These are phyloP conservation scores for Colletes latitarsis DNA, from an alignment of 1,140 invertebrate species.

Conservation along the genomic window DNA sequence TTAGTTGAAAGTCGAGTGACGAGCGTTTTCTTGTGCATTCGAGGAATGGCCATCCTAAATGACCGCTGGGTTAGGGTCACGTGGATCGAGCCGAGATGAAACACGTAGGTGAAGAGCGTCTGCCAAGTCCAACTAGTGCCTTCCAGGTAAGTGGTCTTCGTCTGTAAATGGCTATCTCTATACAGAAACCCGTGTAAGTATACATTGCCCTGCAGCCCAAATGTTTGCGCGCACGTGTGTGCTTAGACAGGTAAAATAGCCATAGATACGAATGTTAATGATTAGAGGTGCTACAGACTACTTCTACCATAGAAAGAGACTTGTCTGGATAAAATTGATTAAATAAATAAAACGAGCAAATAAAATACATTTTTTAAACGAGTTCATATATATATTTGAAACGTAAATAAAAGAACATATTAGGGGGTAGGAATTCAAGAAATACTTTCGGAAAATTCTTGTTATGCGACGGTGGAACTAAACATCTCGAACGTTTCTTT, in stretches of 20 bases:
- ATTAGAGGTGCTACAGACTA: slow-evolving; percentile 13
- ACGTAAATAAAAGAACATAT: no score
- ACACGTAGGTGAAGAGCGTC: slow-evolving; percentile 41
- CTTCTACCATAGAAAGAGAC: background rate
- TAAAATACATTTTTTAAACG: no score
- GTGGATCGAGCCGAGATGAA: slow-evolving; percentile 45
- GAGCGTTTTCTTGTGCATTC: background rate
- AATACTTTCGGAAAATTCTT: no score
- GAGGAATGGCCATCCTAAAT: slow-evolving; percentile 53
- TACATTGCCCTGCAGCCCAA: slow-evolving; percentile 7
- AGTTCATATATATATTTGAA: no score
- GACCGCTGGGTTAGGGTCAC: slow-evolving; percentile 49
- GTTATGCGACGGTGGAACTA: no score
- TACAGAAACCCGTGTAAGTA: slow-evolving; percentile 19
- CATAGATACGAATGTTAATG: slow-evolving; percentile 26
- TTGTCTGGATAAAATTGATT: no score
- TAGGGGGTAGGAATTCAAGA: no score
- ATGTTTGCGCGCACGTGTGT: slow-evolving; percentile 17
- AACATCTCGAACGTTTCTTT: no score
- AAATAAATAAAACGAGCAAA: no score
- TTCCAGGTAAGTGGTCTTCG: slow-evolving; percentile 40
- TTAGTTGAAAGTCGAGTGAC: background rate
- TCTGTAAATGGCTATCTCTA: slow-evolving; percentile 47
- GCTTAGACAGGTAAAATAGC: slow-evolving; percentile 19
- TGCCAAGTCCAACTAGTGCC: slow-evolving; percentile 48